Conservation (phyloP, 2,888 invertebrate genomes). For the Azorinus chamasolen region DNA sequence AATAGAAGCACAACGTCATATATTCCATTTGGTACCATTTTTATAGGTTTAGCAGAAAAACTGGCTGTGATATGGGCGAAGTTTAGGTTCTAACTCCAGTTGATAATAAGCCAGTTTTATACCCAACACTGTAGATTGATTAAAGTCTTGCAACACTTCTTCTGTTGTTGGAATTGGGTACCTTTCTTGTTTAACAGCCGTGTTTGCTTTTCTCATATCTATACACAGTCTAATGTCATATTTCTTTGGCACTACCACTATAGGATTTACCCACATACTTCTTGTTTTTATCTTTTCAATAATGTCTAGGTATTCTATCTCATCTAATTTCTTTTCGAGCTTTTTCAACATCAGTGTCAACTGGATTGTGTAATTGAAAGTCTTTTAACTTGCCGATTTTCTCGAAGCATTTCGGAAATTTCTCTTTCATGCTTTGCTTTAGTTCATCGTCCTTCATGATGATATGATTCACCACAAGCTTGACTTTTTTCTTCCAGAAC, state of each 20-base stretch:
- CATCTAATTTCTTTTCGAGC: conserved; percentile 39
- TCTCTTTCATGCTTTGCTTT: not conserved
- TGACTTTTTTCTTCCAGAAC: conserved; percentile 15
- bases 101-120: conserved; percentile 65
- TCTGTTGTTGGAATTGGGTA: conserved; percentile 54
- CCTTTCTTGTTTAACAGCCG: conserved; percentile 36
- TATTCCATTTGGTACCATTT: too few species aligned
- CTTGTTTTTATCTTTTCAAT: conserved; percentile 52
- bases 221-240: conserved; percentile 56
- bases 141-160: conserved; percentile 46
- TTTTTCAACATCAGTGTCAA: conserved; percentile 23
- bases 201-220: conserved; percentile 56
- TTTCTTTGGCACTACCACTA: conserved; percentile 53
- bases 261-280: conserved; percentile 38
- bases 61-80: too few species aligned
- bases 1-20: too few species aligned
- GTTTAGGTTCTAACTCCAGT: conserved; percentile 61
- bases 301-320: conserved; percentile 43
- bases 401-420: conserved; percentile 2
- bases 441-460: not conserved
- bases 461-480: conserved; percentile 9
- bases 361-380: conserved; percentile 6
- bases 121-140: conserved; percentile 32
- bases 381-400: conserved; percentile 24
- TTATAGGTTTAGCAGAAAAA: too few species aligned